Base-by-base conservation (phyloP, 2,113 vertebrate species). In the Circaetus gallicus region DNA sequence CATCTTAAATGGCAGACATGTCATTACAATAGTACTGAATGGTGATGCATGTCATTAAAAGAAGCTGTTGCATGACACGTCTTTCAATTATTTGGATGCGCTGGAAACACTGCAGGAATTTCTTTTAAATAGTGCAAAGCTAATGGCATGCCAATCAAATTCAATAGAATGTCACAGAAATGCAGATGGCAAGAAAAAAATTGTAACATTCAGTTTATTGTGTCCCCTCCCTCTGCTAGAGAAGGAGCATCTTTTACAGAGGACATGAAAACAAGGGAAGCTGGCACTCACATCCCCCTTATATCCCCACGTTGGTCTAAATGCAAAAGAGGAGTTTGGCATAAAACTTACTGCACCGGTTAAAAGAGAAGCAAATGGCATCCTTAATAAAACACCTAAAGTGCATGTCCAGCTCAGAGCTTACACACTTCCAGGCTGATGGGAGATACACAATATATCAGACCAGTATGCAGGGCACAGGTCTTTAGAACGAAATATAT, bases 61-160 rank as follows among this genome's bases (percentile, higher is more conserved):
- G 36, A 89, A 96, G 58, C 55, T 59, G 42, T 73, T 94, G 38
- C 42, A 78, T 90, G 96, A 95, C 95, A 93, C 66, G 53, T 66
- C 88, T 95, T 96, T 94, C 90, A 94, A 90, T 92, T 96, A 95
- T 95, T 83, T 95, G 72, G 71, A 90, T 92, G 79, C 4, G 0
- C 82, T 92, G 26, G 52, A 96, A 94, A 92, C 86, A 93, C 76
- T 78, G 65, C 47, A 90, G 67, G 32, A 94, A 89, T 90, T 92
- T 87, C 32, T 86, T 95, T 96, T 92, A 90, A 95, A 90, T 71
- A 82, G 87, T 50, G 18, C 73, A 90, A 90, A 95, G 58, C 18
- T 92, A 96, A 95, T 86, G 58, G 38, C 53, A 86, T 92, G 92
- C 50, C 87, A 94, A 66, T 93, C 90, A 96, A 92, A 96, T 77